These are phyloP conservation scores for Itoplectis maculator DNA, from an alignment of 2,888 invertebrate genomes.

Conservation along the genomic window DNA sequence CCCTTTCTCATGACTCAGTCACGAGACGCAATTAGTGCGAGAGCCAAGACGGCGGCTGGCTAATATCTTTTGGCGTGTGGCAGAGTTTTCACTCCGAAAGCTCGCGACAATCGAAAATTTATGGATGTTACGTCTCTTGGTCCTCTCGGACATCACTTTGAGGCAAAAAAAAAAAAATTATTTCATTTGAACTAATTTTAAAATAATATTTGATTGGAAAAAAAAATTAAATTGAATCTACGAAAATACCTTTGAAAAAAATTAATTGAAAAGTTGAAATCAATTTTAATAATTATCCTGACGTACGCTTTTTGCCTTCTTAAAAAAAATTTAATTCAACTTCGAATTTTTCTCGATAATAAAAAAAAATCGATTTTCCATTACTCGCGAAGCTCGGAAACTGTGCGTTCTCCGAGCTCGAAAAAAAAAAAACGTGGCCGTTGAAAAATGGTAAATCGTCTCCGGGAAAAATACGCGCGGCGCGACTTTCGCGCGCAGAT, in stretches of 20 bases:
- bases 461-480: neutral
- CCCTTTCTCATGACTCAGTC: constrained; percentile 4
- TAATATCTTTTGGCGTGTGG: neutral
- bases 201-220: neutral
- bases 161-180: neutral
- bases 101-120: neutral
- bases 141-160: neutral
- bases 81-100: neutral
- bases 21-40: neutral
- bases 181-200: neutral
- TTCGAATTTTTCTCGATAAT: neutral
- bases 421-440: neutral
- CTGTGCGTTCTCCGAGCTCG: neutral
- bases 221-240: too few species aligned
- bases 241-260: too few species aligned
- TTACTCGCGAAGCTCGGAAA: neutral
- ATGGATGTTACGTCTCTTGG: neutral
- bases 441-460: constrained; percentile 8
- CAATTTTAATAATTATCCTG: too few species aligned
- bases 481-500: constrained; percentile 5
- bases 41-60: constrained; percentile 6
- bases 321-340: too few species aligned
- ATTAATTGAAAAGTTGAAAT: too few species aligned
- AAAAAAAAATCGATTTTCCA: neutral
- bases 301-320: too few species aligned